phyloP scores from a whole-genome alignment of 1,140 invertebrate genomes.

The Pollicipes pollicipes region DNA sequence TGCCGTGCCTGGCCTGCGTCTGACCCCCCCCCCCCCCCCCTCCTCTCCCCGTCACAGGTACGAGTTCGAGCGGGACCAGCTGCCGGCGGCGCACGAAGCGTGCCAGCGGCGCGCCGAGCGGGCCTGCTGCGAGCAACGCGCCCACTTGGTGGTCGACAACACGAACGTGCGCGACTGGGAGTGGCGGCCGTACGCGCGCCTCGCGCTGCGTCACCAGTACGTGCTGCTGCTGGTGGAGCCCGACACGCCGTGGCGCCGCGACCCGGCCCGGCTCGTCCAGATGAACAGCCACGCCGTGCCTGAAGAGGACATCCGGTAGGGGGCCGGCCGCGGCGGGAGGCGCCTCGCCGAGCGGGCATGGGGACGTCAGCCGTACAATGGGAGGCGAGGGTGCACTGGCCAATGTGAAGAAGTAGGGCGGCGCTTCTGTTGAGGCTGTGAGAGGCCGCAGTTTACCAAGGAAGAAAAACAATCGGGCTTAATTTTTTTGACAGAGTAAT shows the following conservation, averaged over 20 bases:
- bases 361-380: too few relatives aligned
- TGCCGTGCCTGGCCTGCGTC: too few relatives aligned
- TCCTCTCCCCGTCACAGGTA: too few relatives aligned
- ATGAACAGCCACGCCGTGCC: conserved; percentile 23
- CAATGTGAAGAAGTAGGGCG: too few relatives aligned
- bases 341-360: conserved; percentile 16
- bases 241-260: conserved; percentile 25
- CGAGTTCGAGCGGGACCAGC: conserved; percentile 20
- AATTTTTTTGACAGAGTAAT: too few relatives aligned
- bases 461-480: too few relatives aligned
- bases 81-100: conserved; percentile 23
- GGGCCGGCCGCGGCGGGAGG: too few relatives aligned
- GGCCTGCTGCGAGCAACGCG: conserved; percentile 16
- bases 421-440: too few relatives aligned
- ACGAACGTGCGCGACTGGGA: conserved; percentile 27
- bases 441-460: too few relatives aligned
- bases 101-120: conserved; percentile 19
- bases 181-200: conserved; percentile 23
- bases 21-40: too few relatives aligned
- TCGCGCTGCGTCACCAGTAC: conserved; percentile 23
- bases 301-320: conserved; percentile 18
- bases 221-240: conserved; percentile 24
- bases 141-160: conserved; percentile 28
- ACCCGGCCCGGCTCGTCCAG: conserved; percentile 21
- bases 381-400: too few relatives aligned